Percentiles rank a stretch among this genome's conserved stretches.
These are phyloP conservation scores for Athripsodes cinereus DNA, from an alignment of 2,888 invertebrate genomes.

Conservation along the genomic window DNA sequence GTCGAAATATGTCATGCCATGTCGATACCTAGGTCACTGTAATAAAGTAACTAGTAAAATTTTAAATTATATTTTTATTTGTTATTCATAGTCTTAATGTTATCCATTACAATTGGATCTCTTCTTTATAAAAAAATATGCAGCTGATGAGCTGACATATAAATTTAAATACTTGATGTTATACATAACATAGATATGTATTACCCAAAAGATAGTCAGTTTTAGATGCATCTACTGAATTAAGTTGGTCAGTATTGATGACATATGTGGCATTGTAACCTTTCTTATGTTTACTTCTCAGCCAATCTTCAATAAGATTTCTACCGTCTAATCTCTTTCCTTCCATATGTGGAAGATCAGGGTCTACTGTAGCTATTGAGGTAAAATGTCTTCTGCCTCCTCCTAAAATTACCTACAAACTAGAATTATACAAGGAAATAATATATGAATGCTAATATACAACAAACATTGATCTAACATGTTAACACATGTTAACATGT, in stretches of 20 bases:
- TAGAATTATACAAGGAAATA: neutral
- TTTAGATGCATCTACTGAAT: constrained; percentile 41
- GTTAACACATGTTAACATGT: too few relatives aligned
- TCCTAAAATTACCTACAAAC: constrained; percentile 55
- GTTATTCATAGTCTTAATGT: too few relatives aligned
- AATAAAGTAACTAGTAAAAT: too few relatives aligned
- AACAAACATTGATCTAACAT: too few relatives aligned
- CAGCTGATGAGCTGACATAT: neutral
- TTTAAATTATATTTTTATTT: too few relatives aligned
- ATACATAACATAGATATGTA: neutral
- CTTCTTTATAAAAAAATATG: neutral
- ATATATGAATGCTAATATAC: too few relatives aligned
- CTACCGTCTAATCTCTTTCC: constrained; percentile 56
- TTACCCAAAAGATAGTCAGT: constrained; percentile 57
- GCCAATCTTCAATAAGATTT: constrained; percentile 62
- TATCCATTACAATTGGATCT: neutral
- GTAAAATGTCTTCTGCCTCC: constrained; percentile 59
- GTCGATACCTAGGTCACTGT: too few relatives aligned
- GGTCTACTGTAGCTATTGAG: constrained; percentile 53
- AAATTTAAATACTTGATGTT: neutral
- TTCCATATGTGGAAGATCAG: constrained; percentile 51
- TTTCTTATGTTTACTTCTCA: constrained; percentile 51
- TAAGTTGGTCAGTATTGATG: constrained; percentile 56
- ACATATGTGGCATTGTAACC: constrained; percentile 53
- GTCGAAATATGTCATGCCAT: too few relatives aligned